A percentile compares a stretch with the other conserved stretches of the same genome.
phyloP scores from a whole-genome alignment of 1,140 invertebrate genomes.

The Solenopsis invicta region DNA sequence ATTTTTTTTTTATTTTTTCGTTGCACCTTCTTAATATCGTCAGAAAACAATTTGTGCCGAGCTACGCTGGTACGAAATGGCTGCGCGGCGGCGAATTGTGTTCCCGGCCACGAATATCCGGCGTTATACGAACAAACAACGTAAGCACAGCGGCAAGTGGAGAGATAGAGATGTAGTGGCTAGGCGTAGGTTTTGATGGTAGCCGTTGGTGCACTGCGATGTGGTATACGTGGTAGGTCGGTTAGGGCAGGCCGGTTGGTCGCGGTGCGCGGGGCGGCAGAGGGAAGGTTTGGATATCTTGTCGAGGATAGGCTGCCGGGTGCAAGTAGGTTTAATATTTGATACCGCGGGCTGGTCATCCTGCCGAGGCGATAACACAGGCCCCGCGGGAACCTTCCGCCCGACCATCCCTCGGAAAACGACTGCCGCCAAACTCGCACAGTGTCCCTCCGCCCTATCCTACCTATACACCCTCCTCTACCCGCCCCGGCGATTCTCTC shows the following conservation, averaged over 20 bases:
- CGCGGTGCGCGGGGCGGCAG: constrained; percentile 54
- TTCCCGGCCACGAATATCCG: constrained; percentile 49
- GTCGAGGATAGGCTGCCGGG: constrained; percentile 79
- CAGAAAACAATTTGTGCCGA: constrained; percentile 57
- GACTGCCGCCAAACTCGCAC: constrained; percentile 75
- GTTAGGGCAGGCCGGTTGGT: constrained; percentile 62
- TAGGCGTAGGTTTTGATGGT: constrained; percentile 77
- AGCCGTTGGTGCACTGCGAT: constrained; percentile 69
- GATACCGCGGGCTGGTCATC: constrained; percentile 87
- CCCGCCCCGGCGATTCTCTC: constrained; percentile 38
- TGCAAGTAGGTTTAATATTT: constrained; percentile 87
- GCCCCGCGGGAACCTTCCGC: constrained; percentile 86
- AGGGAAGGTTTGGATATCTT: constrained; percentile 77
- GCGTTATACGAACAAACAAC: constrained; percentile 56
- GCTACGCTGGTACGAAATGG: constrained; percentile 30
- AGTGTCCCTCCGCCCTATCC: constrained; percentile 60
- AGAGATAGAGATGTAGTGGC: constrained; percentile 71
- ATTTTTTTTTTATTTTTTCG: neutral
- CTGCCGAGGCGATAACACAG: constrained; percentile 87
- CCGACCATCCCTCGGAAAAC: constrained; percentile 83
- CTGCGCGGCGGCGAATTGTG: constrained; percentile 45
- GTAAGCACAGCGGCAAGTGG: constrained; percentile 48
- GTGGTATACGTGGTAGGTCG: constrained; percentile 53
- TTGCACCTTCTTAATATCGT: constrained; percentile 12
- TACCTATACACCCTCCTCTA: neutral